Conservation (phyloP, 2,888 invertebrate species). For the Caenorhabditis plicata region DNA sequence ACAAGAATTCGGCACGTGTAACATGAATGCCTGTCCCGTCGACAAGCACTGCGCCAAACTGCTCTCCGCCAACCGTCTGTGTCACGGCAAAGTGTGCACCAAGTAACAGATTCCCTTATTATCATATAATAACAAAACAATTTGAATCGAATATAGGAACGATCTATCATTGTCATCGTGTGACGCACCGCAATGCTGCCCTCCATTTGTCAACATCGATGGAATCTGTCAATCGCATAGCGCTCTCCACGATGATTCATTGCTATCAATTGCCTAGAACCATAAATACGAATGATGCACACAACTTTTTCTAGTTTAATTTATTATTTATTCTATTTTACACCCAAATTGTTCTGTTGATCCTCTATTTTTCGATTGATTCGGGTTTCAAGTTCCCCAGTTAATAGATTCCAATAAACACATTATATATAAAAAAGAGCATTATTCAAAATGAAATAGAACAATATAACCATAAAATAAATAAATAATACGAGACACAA, state of each 20-base stretch:
- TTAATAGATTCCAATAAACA: too few relatives aligned
- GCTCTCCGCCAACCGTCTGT: conserved; percentile 49
- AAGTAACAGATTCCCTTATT: conserved; percentile 21
- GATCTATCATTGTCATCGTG: conserved; percentile 47
- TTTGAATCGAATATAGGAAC: conserved; percentile 23
- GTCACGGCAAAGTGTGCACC: conserved; percentile 50
- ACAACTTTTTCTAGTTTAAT: neutral
- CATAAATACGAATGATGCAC: neutral
- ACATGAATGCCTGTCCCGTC: conserved; percentile 57
- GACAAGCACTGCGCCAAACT: conserved; percentile 50
- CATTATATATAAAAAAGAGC: too few relatives aligned
- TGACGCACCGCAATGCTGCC: conserved; percentile 59
- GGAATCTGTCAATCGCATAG: conserved; percentile 48
- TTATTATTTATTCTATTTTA: too few relatives aligned
- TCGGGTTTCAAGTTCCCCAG: too few relatives aligned
- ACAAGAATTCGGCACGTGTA: conserved; percentile 61
- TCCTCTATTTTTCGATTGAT: too few relatives aligned
- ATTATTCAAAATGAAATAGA: too few relatives aligned
- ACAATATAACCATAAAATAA: too few relatives aligned
- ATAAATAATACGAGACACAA: too few relatives aligned
- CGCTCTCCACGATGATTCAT: conserved; percentile 23
- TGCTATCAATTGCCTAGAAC: conserved; percentile 28
- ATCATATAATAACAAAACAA: neutral
- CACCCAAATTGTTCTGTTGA: too few relatives aligned
- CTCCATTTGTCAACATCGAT: conserved; percentile 54